Conservation (phyloP, 2,113 vertebrate genomes). For the Leucopsar rothschildi region DNA sequence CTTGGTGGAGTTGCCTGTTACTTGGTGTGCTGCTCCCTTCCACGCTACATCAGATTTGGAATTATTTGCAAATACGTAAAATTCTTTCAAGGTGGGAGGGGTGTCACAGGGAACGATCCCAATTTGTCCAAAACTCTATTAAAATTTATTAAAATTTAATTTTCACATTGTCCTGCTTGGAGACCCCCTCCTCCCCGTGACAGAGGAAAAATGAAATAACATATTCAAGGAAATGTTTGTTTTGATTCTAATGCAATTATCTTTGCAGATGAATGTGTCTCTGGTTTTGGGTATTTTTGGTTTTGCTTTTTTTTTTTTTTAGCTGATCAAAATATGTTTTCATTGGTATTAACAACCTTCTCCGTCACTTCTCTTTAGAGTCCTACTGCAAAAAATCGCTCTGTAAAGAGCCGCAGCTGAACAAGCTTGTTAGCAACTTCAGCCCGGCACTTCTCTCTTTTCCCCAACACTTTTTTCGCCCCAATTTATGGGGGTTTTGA, state of each 20-base stretch:
- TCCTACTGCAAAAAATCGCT: neutral
- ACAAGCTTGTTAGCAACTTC: conserved; percentile 43
- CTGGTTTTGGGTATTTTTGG: neutral
- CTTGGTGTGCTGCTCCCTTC: neutral
- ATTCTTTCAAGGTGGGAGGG: neutral
- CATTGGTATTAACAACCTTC: neutral
- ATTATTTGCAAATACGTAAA: neutral
- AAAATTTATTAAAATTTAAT: conserved; percentile 25
- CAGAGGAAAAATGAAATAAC: conserved; percentile 31
- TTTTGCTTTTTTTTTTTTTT: neutral
- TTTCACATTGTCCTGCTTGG: neutral
- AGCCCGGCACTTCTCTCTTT: conserved; percentile 26
- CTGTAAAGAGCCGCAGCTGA: neutral
- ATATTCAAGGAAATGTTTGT: conserved; percentile 40
- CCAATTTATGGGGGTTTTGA: neutral
- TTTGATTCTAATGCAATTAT: conserved; percentile 48
- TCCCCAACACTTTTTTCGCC: neutral
- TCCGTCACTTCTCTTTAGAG: neutral
- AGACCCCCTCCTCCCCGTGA: neutral
- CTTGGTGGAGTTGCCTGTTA: neutral
- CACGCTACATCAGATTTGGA: neutral
- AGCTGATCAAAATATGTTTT: conserved; percentile 42
- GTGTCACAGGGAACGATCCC: fast-evolving
- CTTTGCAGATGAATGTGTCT: conserved; percentile 11
- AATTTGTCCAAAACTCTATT: neutral